Evolutionary conservation across 2,888 invertebrate species (phyloP).

Genomic region (Megastigmus dorsalis): DNA sequence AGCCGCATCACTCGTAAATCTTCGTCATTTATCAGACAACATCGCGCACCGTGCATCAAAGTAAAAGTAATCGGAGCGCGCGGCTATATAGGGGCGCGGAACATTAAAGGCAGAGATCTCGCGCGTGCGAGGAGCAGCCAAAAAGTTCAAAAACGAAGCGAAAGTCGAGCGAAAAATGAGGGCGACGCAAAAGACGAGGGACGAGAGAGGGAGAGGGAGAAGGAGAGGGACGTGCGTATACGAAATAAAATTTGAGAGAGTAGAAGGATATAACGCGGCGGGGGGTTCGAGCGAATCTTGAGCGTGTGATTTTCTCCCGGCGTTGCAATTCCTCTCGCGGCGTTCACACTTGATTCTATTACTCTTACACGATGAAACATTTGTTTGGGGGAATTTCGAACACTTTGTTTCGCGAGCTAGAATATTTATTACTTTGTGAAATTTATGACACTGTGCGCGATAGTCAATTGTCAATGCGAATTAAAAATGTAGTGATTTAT

Average conservation of each 20-base stretch:
- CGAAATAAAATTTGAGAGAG: constrained; percentile 39
- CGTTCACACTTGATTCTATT: no score
- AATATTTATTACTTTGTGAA: no score
- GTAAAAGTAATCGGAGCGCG: constrained; percentile 34
- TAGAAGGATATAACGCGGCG: neutral
- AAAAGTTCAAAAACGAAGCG: constrained; percentile 36
- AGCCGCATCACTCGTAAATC: constrained; percentile 32
- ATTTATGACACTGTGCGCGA: no score
- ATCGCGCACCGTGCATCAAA: constrained; percentile 16
- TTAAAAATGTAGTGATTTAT: no score
- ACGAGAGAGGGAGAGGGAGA: neutral
- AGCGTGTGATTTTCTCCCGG: neutral
- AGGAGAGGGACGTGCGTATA: neutral
- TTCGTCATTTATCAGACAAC: constrained; percentile 46
- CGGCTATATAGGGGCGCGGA: constrained; percentile 3
- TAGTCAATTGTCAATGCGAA: no score
- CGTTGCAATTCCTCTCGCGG: neutral
- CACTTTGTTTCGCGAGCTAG: no score
- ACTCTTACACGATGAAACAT: no score
- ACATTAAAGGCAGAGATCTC: constrained; percentile 21
- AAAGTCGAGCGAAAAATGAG: constrained; percentile 21
- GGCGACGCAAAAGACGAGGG: neutral
- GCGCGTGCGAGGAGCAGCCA: constrained; percentile 32
- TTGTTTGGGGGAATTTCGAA: no score
- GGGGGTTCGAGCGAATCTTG: constrained; percentile 9